phyloP scores from a whole-genome alignment of 2,888 invertebrate genomes.

The Scaptodrosophila latifasciaeformis region DNA sequence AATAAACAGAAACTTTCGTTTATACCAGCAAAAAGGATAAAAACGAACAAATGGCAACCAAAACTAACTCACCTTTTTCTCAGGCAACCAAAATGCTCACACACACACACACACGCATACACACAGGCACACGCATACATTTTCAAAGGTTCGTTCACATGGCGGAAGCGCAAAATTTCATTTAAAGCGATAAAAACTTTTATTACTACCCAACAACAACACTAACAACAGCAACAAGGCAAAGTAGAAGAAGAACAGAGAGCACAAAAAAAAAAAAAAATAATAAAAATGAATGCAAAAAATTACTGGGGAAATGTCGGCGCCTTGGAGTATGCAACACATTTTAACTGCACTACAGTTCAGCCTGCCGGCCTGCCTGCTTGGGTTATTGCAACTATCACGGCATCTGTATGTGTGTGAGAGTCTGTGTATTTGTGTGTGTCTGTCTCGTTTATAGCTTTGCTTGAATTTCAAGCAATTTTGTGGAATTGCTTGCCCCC shows the following conservation, averaged over 20 bases:
- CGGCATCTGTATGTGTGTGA: background rate
- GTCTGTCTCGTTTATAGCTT: background rate
- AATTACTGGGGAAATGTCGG: constrained; percentile 22
- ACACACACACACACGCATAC: constrained; percentile 6
- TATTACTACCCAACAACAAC: constrained; percentile 30
- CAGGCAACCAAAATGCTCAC: constrained; percentile 21
- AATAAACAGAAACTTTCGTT: constrained; percentile 3
- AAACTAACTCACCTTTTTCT: constrained; percentile 10
- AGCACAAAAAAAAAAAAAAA: background rate
- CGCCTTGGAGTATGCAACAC: constrained; percentile 40
- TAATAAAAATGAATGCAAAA: background rate
- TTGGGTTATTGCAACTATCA: too few relatives aligned
- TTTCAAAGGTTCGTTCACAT: constrained; percentile 5
- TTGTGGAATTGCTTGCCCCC: too few relatives aligned
- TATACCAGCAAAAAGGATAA: background rate
- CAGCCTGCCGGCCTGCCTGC: background rate
- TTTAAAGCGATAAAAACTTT: constrained; percentile 59
- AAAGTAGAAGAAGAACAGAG: constrained; percentile 1
- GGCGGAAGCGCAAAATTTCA: constrained; percentile 36
- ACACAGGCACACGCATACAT: constrained; percentile 12
- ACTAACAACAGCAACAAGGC: constrained; percentile 11
- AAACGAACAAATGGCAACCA: constrained; percentile 14
- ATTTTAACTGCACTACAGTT: constrained; percentile 23
- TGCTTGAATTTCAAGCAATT: background rate
- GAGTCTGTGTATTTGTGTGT: background rate